Base-by-base conservation (phyloP, 2,888 invertebrate genomes). In the Chorisops tibialis region DNA sequence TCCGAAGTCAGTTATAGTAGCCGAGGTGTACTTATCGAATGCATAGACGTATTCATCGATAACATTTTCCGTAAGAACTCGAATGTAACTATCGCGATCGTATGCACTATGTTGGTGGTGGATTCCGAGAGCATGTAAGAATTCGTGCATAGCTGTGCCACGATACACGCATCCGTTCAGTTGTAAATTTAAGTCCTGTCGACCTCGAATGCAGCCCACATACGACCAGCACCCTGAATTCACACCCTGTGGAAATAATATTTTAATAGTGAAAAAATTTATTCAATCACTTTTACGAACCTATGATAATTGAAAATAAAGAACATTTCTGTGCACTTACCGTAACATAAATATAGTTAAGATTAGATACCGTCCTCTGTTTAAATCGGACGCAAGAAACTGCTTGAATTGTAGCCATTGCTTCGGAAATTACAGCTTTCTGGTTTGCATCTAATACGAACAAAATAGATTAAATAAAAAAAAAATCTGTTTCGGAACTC, bases 91-190 rank as follows among this genome's bases (percentile, higher is more conserved):
- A 69, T 89, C 88, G 66, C 90, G 80, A 72, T 89, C 84, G 21
- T 83, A 82, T 14, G 87, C 81, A 69, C 85, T 87, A 71, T 89
- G 89, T 79, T 89, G 88, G 73, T 89, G 89, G 72, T 86, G 86
- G 74, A 89, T 88, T 0, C 89, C 89, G 1, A 88, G 74, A 0
- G 86, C 83, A 70, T 89, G 89, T 71, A 89, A 80, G 74, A 89
- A 79, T 73, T 89, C 89, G 70, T 89, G 87, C 12, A 85, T 82
- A 7, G 86, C 80, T 3, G 83, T 85, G 14, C 87, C 84, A 61
- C 78, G 79, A 54, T 69, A 75, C 66, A 82, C 78, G 71, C 82
- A 82, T 6, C 79, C 76, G 19, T 74, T 74, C 0, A 77, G 74
- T 1, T 66, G 77, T 4, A 81, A 70, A 64, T 82, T 81, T 48